These are phyloP conservation scores for Eudasyphora cyanicolor DNA, from an alignment of 2,888 invertebrate species.

Conservation along the genomic window DNA sequence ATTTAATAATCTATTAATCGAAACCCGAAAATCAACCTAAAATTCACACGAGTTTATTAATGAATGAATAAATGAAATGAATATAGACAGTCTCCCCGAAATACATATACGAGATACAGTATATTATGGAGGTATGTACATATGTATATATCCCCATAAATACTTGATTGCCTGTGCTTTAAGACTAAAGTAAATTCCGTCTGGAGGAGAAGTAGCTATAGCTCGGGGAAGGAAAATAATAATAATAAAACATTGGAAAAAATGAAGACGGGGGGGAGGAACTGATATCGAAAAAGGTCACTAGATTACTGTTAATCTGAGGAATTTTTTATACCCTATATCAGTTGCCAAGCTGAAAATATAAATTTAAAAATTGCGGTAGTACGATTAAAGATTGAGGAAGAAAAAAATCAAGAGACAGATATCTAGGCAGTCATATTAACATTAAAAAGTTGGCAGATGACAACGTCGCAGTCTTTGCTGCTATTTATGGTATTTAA, in stretches of 20 bases:
- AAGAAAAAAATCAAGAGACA: too few species aligned
- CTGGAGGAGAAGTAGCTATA: background rate
- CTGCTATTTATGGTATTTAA: background rate
- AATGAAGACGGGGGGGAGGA: background rate
- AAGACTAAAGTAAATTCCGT: background rate
- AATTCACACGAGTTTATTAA: conserved; percentile 20
- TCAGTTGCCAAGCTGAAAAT: background rate
- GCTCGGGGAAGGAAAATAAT: background rate
- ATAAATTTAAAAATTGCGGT: background rate
- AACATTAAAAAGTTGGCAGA: background rate
- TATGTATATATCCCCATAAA: background rate
- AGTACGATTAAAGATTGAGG: background rate
- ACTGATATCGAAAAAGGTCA: background rate
- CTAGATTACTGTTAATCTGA: background rate
- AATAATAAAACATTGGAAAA: conserved; percentile 1
- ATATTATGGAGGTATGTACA: background rate
- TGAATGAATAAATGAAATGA: background rate
- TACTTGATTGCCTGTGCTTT: too few species aligned
- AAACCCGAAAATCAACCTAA: background rate
- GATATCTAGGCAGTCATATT: background rate
- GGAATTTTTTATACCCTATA: background rate
- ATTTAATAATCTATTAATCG: too few species aligned
- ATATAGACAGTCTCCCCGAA: background rate
- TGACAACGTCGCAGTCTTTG: background rate
- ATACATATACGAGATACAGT: background rate